Evolutionary conservation across 2,113 vertebrate species (phyloP).

Genomic region (Cochlearius cochlearius): DNA sequence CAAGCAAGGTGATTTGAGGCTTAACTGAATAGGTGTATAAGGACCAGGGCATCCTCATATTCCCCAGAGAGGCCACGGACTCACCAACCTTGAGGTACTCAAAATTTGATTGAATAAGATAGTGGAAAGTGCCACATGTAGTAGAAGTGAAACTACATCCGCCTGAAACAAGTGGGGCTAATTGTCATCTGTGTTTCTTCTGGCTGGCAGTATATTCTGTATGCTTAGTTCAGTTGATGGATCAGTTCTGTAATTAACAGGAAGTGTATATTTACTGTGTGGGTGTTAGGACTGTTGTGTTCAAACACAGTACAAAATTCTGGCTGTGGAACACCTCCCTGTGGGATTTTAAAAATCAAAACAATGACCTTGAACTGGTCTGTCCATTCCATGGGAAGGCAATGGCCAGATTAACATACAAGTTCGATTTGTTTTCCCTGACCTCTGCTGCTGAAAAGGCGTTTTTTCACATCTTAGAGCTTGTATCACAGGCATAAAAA

Average conservation of each 20-base stretch:
- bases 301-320: not conserved
- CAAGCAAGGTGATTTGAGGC: not conserved
- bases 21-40: not conserved
- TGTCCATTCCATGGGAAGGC: not conserved
- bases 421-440: not conserved
- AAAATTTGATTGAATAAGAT: not conserved
- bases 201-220: not conserved
- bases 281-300: not conserved
- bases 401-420: not conserved
- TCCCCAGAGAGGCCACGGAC: not conserved
- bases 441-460: not conserved
- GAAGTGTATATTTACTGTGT: not conserved
- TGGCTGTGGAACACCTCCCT: not conserved
- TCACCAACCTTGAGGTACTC: not conserved
- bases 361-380: not conserved
- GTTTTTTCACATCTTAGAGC: not conserved
- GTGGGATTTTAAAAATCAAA: not conserved
- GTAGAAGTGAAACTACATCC: not conserved
- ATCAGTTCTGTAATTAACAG: not conserved
- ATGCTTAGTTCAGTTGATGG: not conserved
- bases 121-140: not conserved
- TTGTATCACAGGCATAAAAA: not conserved
- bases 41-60: not conserved
- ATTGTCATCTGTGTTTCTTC: not conserved
- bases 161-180: not conserved